phyloP scores from a whole-genome alignment of 2,888 invertebrate genomes.

The Ennomos quercinarius region DNA sequence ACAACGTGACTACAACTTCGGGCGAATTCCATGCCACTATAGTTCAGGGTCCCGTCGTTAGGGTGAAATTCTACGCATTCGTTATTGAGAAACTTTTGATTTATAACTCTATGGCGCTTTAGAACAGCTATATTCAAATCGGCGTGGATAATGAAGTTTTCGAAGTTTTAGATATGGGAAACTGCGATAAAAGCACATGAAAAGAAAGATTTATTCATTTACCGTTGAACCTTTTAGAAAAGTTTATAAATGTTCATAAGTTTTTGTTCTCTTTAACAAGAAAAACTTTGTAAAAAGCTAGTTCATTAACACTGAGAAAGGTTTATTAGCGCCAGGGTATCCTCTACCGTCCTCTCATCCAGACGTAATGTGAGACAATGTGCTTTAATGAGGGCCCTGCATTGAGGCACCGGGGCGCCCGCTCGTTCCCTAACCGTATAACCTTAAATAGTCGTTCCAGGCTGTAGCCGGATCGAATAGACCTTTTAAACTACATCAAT shows the following conservation, averaged over 20 bases:
- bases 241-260: too few species aligned
- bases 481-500: conserved; percentile 29
- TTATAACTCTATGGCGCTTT: conserved; percentile 22
- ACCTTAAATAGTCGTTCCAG: conserved; percentile 51
- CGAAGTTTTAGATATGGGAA: not conserved
- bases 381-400: conserved; percentile 52
- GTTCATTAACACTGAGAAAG: conserved; percentile 13
- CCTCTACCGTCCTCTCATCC: conserved; percentile 39
- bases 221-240: too few species aligned
- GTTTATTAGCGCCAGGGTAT: conserved; percentile 29
- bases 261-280: conserved; percentile 2
- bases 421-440: conserved; percentile 49
- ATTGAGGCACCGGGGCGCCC: conserved; percentile 17
- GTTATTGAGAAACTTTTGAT: conserved; percentile 27
- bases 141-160: not conserved
- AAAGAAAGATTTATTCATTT: not conserved
- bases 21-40: conserved; percentile 36
- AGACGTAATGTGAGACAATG: conserved; percentile 53
- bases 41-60: conserved; percentile 22
- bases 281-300: conserved; percentile 8
- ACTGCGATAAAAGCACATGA: conserved; percentile 1
- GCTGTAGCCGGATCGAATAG: conserved; percentile 42
- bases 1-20: conserved; percentile 38
- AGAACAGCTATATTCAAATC: conserved; percentile 2
- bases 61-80: conserved; percentile 24